A percentile compares a stretch with the other conserved stretches of the same genome.
These are phyloP conservation scores for Hyles lineata DNA, from an alignment of 2,888 invertebrate genomes.

Conservation along the genomic window DNA sequence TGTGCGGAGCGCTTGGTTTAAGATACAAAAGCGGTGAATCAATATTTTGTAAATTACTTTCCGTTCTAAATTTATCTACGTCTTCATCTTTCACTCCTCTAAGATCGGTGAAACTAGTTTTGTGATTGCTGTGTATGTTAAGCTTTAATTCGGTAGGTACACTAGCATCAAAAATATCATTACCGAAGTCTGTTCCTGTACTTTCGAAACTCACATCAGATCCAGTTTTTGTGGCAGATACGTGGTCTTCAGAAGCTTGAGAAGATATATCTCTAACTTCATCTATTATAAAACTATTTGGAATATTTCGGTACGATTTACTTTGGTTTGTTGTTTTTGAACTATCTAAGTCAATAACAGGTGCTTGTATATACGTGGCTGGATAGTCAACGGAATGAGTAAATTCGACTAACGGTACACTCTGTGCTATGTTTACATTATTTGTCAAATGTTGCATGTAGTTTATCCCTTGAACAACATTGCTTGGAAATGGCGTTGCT, in stretches of 20 bases:
- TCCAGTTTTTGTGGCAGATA: slow-evolving; percentile 72
- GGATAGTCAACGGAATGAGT: slow-evolving; percentile 90
- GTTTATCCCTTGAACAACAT: slow-evolving; percentile 64
- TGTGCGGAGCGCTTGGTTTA: slow-evolving; percentile 82
- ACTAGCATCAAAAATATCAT: slow-evolving; percentile 66
- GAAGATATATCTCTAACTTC: slow-evolving; percentile 81
- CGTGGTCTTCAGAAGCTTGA: slow-evolving; percentile 79
- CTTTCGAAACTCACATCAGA: slow-evolving; percentile 76
- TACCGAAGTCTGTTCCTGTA: slow-evolving; percentile 68
- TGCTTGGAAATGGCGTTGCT: slow-evolving; percentile 54
- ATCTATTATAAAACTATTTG: slow-evolving; percentile 69
- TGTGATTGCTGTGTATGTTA: slow-evolving; percentile 63
- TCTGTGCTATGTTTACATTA: slow-evolving; percentile 85
- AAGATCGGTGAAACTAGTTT: slow-evolving; percentile 70
- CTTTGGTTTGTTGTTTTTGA: slow-evolving; percentile 63
- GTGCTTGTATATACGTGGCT: slow-evolving; percentile 88
- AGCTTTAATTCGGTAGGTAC: slow-evolving; percentile 61
- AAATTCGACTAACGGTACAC: slow-evolving; percentile 88
- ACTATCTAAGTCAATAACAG: slow-evolving; percentile 86
- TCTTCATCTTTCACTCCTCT: slow-evolving; percentile 75
- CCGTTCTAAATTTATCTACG: slow-evolving; percentile 76
- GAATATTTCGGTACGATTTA: slow-evolving; percentile 74
- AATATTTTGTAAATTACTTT: slow-evolving; percentile 78
- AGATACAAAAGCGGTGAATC: slow-evolving; percentile 86
- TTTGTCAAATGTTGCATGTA: slow-evolving; percentile 60